Conservation (phyloP, 1,140 invertebrate species). For the Acarapis woodi region DNA sequence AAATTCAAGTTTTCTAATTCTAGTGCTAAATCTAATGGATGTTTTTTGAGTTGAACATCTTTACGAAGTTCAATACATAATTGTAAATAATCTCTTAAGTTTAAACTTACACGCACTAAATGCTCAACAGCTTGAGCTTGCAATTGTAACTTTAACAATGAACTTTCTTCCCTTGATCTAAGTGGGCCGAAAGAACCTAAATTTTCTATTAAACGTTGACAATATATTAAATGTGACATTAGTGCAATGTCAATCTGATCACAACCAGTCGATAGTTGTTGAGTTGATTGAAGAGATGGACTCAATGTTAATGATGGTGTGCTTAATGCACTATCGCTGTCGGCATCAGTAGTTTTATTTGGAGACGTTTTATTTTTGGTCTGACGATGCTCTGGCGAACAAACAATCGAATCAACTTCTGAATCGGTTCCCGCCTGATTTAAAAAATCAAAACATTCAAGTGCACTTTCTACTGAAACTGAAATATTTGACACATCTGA, state of each 20-base stretch:
- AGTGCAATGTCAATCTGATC: conserved; percentile 1
- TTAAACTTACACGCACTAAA: neutral
- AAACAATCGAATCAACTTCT: conserved; percentile 15
- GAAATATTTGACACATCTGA: conserved; percentile 19
- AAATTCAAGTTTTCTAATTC: neutral
- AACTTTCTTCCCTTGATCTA: neutral
- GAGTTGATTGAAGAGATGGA: too few species aligned
- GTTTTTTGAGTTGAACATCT: neutral
- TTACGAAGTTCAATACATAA: neutral
- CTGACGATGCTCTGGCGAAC: conserved; percentile 1
- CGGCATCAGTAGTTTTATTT: neutral
- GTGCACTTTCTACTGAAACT: conserved; percentile 24
- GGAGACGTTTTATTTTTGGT: neutral
- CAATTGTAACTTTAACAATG: neutral
- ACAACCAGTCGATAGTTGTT: neutral
- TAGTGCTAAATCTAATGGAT: neutral
- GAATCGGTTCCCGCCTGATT: conserved; percentile 19
- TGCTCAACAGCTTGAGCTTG: neutral
- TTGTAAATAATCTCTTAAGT: neutral
- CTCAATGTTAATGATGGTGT: neutral
- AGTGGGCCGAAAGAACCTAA: conserved; percentile 1
- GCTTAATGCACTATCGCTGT: neutral
- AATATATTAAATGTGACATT: conserved; percentile 1
- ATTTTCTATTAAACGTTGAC: conserved; percentile 1
- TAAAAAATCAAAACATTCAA: conserved; percentile 26